Evolutionary conservation across 2,888 invertebrate genomes (phyloP).

Genomic region (Ectobius pallidus): DNA sequence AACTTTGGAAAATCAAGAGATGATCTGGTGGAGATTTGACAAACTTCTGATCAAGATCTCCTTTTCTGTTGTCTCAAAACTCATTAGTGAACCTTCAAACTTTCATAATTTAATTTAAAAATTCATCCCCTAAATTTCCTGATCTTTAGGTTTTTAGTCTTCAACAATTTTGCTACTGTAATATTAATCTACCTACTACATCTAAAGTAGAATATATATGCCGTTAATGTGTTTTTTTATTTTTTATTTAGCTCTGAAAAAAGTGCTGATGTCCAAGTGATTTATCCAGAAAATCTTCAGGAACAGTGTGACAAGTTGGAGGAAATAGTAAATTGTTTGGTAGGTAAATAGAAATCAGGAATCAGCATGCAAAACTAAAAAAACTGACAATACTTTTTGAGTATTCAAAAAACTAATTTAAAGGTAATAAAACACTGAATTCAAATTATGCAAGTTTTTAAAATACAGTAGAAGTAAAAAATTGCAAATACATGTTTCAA

Average conservation of each 20-base stretch:
- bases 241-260: background rate
- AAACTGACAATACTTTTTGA: too few species aligned
- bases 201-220: background rate
- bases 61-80: too few species aligned
- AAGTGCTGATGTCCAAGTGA: background rate
- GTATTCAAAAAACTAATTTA: background rate
- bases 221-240: background rate
- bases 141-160: background rate
- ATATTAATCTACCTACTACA: background rate
- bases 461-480: background rate
- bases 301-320: slow-evolving; percentile 49
- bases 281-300: slow-evolving; percentile 48
- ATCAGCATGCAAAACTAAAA: too few species aligned
- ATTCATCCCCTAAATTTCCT: background rate
- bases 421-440: background rate
- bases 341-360: too few species aligned
- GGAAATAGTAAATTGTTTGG: slow-evolving; percentile 48
- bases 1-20: too few species aligned
- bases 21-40: too few species aligned
- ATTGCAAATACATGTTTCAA: background rate
- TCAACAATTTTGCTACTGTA: background rate
- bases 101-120: background rate
- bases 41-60: too few species aligned
- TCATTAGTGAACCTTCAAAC: background rate
- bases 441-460: background rate